A percentile compares a stretch with the other conserved stretches of the same genome.
phyloP scores from a whole-genome alignment of 2,113 vertebrate species.

The Procavia capensis region DNA sequence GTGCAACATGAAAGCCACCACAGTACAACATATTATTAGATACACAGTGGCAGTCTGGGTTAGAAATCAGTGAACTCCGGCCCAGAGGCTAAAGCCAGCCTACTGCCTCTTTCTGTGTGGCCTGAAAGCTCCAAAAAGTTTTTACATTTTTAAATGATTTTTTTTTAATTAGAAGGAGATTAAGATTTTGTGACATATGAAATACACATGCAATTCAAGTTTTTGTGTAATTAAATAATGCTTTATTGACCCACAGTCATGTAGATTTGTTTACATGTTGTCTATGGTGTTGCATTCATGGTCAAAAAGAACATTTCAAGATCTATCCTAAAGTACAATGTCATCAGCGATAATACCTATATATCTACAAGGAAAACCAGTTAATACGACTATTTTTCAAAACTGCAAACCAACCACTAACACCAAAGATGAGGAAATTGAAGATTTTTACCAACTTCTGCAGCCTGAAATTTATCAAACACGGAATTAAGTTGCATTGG shows the following conservation, averaged over 20 bases:
- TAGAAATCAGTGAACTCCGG: background rate
- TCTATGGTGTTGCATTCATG: background rate
- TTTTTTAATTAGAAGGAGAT: background rate
- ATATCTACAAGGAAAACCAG: too few relatives aligned
- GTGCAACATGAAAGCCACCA: background rate
- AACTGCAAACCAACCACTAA: too few relatives aligned
- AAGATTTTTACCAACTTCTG: too few relatives aligned
- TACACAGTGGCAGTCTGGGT: background rate
- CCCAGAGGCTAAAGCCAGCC: background rate
- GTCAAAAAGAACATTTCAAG: too few relatives aligned
- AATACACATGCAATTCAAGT: constrained; percentile 48
- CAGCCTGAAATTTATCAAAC: too few relatives aligned
- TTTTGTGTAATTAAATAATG: constrained; percentile 35
- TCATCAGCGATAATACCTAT: too few relatives aligned
- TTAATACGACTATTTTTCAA: too few relatives aligned
- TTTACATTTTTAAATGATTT: background rate
- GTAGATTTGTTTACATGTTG: background rate
- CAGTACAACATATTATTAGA: background rate
- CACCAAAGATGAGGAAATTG: too few relatives aligned
- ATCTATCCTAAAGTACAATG: too few relatives aligned
- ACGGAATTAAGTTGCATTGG: too few relatives aligned
- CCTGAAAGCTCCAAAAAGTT: background rate
- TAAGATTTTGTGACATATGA: background rate
- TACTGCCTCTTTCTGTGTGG: background rate
- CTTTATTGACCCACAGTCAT: background rate